Evolutionary conservation across 2,888 invertebrate genomes (phyloP).

Genomic region (Conchocele bisecta): DNA sequence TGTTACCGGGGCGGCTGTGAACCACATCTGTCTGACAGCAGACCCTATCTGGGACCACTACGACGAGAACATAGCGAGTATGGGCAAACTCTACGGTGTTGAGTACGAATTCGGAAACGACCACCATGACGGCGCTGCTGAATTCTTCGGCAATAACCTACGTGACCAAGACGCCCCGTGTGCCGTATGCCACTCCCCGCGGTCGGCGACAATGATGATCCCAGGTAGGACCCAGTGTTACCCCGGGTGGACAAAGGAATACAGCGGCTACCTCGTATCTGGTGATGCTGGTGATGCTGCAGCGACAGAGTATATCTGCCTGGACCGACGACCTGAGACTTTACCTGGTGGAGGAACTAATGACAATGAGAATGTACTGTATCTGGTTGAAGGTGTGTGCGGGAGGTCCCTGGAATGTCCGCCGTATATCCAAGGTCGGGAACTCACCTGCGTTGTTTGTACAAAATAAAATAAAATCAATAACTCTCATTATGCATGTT

Average conservation of each 20-base stretch:
- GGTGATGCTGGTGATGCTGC: conserved; percentile 21
- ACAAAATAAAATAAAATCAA: conserved; percentile 33
- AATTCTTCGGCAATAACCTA: no score
- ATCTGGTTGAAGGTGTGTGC: conserved; percentile 55
- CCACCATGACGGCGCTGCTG: no score
- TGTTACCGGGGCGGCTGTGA: no score
- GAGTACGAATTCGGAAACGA: no score
- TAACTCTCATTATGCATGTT: no score
- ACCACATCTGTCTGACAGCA: no score
- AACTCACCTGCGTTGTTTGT: conserved; percentile 62
- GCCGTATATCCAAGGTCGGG: conserved; percentile 49
- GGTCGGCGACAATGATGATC: conserved; percentile 20
- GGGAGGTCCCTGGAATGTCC: conserved; percentile 64
- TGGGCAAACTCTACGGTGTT: no score
- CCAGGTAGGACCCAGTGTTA: conserved; percentile 48
- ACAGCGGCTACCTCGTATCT: conserved; percentile 59
- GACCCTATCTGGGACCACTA: no score
- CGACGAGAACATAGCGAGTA: no score
- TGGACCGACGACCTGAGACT: conserved; percentile 51
- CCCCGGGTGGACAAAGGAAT: conserved; percentile 60
- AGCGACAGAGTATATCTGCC: conserved; percentile 45
- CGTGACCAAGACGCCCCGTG: conserved; percentile 47
- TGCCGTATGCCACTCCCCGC: conserved; percentile 23
- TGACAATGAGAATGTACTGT: conserved; percentile 51
- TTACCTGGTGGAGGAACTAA: conserved; percentile 17